Conservation (phyloP, 2,797 vertebrate species). For the Microctenopoma lineatum region DNA sequence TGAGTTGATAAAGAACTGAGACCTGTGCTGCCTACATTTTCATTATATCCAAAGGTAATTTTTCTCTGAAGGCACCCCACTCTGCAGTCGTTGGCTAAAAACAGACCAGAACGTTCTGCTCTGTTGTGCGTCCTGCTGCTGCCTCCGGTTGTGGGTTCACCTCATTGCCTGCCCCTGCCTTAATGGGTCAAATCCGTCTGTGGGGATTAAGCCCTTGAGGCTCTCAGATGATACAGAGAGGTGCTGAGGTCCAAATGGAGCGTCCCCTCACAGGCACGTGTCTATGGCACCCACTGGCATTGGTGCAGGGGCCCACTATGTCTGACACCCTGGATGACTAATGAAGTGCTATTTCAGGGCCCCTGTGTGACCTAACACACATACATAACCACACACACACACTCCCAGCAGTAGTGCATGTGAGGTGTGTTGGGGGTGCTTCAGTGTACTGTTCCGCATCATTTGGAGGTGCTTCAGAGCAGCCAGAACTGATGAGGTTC, state of each 20-base stretch:
- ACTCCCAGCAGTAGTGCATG: constrained; percentile 58
- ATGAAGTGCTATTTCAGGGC: constrained; percentile 84
- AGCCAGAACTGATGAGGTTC: constrained; percentile 80
- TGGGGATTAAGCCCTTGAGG: constrained; percentile 69
- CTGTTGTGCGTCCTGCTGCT: constrained; percentile 52
- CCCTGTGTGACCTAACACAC: constrained; percentile 68
- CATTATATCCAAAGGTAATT: constrained; percentile 47
- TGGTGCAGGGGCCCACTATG: constrained; percentile 53
- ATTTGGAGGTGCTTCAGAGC: constrained; percentile 80
- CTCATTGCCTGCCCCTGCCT: constrained; percentile 70
- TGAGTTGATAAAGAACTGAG: constrained; percentile 20
- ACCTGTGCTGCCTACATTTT: constrained; percentile 28
- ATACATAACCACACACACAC: constrained; percentile 45
- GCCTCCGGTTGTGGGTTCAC: constrained; percentile 73
- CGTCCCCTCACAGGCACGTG: constrained; percentile 64
- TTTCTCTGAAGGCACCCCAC: constrained; percentile 31
- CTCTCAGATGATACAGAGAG: constrained; percentile 66
- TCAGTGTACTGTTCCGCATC: constrained; percentile 75
- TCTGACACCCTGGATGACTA: constrained; percentile 78
- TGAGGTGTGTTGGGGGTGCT: constrained; percentile 57
- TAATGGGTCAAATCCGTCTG: constrained; percentile 75
- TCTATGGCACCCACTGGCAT: constrained; percentile 69
- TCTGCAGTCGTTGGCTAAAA: constrained; percentile 65
- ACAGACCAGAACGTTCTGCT: constrained; percentile 77
- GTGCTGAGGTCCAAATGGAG: constrained; percentile 75